Evolutionary conservation across 2,888 invertebrate genomes (phyloP).

Genomic region (Teinopalpus imperialis): DNA sequence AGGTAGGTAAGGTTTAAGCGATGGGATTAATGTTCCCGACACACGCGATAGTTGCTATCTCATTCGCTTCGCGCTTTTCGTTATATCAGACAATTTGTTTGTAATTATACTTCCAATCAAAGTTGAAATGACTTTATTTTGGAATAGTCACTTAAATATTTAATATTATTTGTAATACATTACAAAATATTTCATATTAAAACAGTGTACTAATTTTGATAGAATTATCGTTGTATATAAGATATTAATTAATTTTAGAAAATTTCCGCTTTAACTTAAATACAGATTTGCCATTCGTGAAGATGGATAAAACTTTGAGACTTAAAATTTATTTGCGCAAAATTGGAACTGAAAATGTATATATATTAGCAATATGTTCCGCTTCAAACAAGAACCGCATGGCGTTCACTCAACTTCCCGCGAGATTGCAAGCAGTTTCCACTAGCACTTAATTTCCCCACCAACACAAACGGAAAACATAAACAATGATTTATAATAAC

Average conservation of each 20-base stretch:
- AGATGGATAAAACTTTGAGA: not conserved
- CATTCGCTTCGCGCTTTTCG: constrained; percentile 71
- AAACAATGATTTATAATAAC: constrained; percentile 83
- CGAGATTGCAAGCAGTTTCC: constrained; percentile 68
- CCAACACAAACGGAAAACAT: constrained; percentile 81
- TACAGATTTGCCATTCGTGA: not conserved
- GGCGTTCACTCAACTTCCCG: constrained; percentile 53
- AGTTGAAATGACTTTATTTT: constrained; percentile 32
- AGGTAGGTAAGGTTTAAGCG: constrained; percentile 33
- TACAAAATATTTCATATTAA: no score
- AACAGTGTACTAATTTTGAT: no score
- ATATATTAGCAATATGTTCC: constrained; percentile 40
- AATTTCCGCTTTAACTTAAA: no score
- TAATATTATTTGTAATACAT: not conserved
- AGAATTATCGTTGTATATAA: no score
- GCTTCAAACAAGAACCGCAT: constrained; percentile 47
- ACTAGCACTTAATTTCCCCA: constrained; percentile 75
- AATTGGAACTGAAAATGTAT: constrained; percentile 29
- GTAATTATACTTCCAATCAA: constrained; percentile 60
- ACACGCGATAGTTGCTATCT: constrained; percentile 68
- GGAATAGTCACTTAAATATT: constrained; percentile 8
- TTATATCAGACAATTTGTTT: constrained; percentile 74
- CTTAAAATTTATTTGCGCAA: constrained; percentile 24
- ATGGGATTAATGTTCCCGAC: constrained; percentile 61
- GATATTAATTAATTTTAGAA: no score